These are phyloP conservation scores for Ahaetulla prasina DNA, from an alignment of 2,113 vertebrate genomes.

Conservation along the genomic window DNA sequence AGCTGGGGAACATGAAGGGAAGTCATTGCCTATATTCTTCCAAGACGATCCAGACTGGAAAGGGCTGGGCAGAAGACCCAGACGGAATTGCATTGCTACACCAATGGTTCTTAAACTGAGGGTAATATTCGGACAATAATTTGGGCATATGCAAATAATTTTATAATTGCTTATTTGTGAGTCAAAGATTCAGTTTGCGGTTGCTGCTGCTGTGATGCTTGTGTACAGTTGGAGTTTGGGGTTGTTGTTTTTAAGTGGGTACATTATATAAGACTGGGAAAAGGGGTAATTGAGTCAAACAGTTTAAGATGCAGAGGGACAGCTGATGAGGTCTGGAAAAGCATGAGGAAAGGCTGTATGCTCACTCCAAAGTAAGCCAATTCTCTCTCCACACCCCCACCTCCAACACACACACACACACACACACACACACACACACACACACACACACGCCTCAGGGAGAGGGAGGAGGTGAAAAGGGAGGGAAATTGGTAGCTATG, in stretches of 20 bases:
- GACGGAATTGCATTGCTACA: background rate
- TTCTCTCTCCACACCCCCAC: background rate
- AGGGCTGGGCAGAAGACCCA: background rate
- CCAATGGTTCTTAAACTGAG: background rate
- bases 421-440: too few species aligned
- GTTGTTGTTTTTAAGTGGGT: too few species aligned
- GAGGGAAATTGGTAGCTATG: background rate
- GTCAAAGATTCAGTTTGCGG: background rate
- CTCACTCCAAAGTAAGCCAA: too few species aligned
- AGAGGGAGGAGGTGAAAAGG: background rate
- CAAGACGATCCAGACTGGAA: background rate
- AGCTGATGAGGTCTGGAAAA: background rate
- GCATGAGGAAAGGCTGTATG: background rate
- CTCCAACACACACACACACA: too few species aligned
- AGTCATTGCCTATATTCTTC: background rate
- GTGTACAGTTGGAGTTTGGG: too few species aligned
- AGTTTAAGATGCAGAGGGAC: background rate
- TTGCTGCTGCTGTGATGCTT: too few species aligned
- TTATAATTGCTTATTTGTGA: too few species aligned
- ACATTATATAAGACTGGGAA: too few species aligned
- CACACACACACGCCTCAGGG: too few species aligned
- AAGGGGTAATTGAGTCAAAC: background rate
- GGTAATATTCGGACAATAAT: background rate
- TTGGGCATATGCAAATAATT: background rate
- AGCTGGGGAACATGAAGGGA: background rate